A percentile compares a stretch with the other conserved stretches of the same genome.
Evolutionary conservation across 2,113 vertebrate genomes (phyloP).

Genomic region (Amphilophus citrinellus): DNA sequence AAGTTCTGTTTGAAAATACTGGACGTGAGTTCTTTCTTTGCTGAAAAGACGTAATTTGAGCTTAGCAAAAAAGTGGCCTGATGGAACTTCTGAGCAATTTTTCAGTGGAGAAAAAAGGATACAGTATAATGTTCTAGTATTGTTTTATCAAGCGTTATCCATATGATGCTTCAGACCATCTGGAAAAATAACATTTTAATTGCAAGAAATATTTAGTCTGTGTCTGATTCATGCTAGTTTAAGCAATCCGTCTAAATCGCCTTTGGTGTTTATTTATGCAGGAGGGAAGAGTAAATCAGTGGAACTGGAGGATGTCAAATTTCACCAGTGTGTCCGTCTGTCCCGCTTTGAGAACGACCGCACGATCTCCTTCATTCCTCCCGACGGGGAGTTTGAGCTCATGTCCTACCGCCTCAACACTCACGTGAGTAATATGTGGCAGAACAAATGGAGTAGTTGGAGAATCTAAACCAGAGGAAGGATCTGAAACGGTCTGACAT

Average conservation of each 20-base stretch:
- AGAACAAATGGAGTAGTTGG: neutral
- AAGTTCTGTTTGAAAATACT: constrained; percentile 98
- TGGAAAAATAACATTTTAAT: neutral
- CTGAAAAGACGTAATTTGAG: neutral
- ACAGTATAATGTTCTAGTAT: too few species aligned
- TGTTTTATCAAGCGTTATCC: neutral
- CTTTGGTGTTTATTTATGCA: constrained; percentile 40
- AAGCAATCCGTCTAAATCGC: neutral
- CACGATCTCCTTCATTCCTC: constrained; percentile 92
- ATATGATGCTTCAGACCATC: neutral
- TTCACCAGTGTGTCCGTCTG: constrained; percentile 91
- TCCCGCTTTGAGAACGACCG: constrained; percentile 92
- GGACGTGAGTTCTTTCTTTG: constrained; percentile 90
- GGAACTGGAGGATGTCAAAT: constrained; percentile 91
- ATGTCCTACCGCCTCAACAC: constrained; percentile 93
- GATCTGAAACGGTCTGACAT: neutral
- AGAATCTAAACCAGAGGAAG: neutral
- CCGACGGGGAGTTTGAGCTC: constrained; percentile 91
- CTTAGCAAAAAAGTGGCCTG: neutral
- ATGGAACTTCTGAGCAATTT: neutral
- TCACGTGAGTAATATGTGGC: constrained; percentile 80
- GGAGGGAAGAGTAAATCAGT: constrained; percentile 93
- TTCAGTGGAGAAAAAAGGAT: neutral
- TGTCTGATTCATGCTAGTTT: neutral
- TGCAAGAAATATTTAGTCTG: neutral